phyloP scores from a whole-genome alignment of 2,113 vertebrate species.

The Struthio camelus region DNA sequence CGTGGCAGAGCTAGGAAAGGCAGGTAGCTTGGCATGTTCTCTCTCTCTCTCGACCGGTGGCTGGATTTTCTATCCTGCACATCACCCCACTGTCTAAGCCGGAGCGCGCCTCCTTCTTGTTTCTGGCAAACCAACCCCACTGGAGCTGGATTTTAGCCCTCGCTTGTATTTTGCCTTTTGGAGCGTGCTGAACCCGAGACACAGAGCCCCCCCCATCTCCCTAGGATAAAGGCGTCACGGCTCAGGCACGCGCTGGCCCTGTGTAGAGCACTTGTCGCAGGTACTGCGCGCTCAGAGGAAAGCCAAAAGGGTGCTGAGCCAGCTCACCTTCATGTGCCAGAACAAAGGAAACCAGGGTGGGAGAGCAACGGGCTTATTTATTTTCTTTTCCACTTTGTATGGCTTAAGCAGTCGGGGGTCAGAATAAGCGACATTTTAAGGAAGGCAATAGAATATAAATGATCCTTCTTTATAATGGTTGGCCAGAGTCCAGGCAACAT shows the following conservation, averaged over 20 bases:
- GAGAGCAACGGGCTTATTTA: conserved; percentile 18
- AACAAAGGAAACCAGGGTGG: neutral
- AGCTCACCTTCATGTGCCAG: conserved; percentile 6
- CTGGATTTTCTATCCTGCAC: neutral
- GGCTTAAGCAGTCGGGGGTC: conserved; percentile 41
- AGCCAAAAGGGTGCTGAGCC: neutral
- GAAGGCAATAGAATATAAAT: conserved; percentile 66
- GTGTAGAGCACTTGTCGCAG: neutral
- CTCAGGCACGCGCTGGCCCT: rapidly evolving
- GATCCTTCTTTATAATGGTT: conserved; percentile 62
- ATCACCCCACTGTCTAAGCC: neutral
- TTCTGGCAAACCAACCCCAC: neutral
- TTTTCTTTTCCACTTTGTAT: conserved; percentile 40
- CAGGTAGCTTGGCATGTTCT: rapidly evolving
- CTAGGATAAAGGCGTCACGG: neutral
- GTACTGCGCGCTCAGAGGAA: neutral
- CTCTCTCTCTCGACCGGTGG: neutral
- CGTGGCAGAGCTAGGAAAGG: neutral
- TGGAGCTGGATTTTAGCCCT: neutral
- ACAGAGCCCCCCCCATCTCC: neutral
- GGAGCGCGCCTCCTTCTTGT: neutral
- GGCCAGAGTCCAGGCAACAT: conserved; percentile 67
- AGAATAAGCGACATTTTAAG: conserved; percentile 32
- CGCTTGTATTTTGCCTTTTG: neutral
- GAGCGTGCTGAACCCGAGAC: neutral